Evolutionary conservation across 2,888 invertebrate species (phyloP).

Genomic region (Chaetogeoica ovagalla): DNA sequence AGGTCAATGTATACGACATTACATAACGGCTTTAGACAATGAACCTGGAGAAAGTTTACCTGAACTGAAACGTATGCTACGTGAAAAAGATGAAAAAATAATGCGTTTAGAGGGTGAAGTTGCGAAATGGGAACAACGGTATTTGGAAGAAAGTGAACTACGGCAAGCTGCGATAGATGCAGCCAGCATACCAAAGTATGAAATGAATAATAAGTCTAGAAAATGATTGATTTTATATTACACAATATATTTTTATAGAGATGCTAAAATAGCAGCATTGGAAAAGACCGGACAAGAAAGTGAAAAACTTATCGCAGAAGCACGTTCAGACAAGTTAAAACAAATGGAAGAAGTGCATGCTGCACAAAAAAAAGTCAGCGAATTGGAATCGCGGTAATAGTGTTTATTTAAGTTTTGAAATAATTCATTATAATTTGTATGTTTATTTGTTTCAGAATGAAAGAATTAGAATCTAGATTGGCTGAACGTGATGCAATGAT

Average conservation of each 20-base stretch:
- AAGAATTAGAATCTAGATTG: constrained; percentile 83
- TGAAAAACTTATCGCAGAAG: constrained; percentile 82
- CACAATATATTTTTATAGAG: constrained; percentile 62
- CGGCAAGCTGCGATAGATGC: constrained; percentile 81
- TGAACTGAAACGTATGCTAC: constrained; percentile 68
- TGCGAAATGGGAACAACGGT: constrained; percentile 83
- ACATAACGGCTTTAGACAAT: constrained; percentile 44
- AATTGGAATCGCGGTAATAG: constrained; percentile 76
- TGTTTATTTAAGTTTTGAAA: not conserved
- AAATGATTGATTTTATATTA: constrained; percentile 1
- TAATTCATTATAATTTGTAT: not conserved
- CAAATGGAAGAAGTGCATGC: constrained; percentile 88
- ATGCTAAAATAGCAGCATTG: constrained; percentile 81
- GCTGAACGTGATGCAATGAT: constrained; percentile 91
- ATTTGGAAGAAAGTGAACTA: constrained; percentile 78
- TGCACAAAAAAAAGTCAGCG: constrained; percentile 82
- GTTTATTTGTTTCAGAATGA: constrained; percentile 64
- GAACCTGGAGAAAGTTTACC: constrained; percentile 58
- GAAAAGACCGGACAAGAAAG: constrained; percentile 82
- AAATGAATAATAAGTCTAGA: constrained; percentile 36
- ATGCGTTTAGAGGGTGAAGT: constrained; percentile 78
- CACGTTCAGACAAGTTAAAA: constrained; percentile 80
- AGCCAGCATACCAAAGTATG: constrained; percentile 73
- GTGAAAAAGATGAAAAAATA: constrained; percentile 73
- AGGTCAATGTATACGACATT: not conserved